Base-by-base conservation (phyloP, 2,797 vertebrate species). In the Acrossocheilus fasciatus region DNA sequence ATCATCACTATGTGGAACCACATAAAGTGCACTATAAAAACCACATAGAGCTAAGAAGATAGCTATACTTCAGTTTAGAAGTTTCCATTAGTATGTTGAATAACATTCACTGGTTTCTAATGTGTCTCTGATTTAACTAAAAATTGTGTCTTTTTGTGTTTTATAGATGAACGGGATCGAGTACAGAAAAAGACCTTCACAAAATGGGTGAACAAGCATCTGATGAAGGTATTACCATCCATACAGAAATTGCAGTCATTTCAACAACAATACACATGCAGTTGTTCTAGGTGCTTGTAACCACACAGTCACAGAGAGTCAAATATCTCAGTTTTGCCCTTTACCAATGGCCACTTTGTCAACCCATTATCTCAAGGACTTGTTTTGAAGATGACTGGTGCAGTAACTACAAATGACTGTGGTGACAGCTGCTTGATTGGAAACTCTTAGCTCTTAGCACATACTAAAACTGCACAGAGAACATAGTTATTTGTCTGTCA, bases 151-250 rank as follows among this genome's bases (percentile, higher is more conserved):
- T 36, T 47, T 79, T 34, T 87, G 81, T 90, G 41, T 92, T 26
- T 93, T 91, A 50, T 95, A 99, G 98, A 99, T 93, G 98, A 99
- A 91, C 96, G 98, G 39, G 98, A 99, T 87, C 93, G 97, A 18
- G 98, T 99, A 57, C 98, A 99, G 95, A 99, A 99, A 92, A 99
- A 99, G 93, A 99, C 98, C 47, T 99, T 99, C 93, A 99, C 98
- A 85, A 99, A 99, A 97, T 99, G 98, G 98, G 97, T 99, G 94
- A 99, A 99, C 97, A 98, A 98, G 77, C 98, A 99, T 93, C 96
- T 99, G 85, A 95, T 98, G 92, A 99, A 98, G 98, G 98, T 98
- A 93, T 91, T 89, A 59, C 75, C 43, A 50, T 43, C 1, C 0
- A 52, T n/a, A 20, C n/a, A 43, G 74, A 41, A 57, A 7, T 6